A percentile compares a stretch with the other conserved stretches of the same genome.
Conservation (phyloP, 64 coral and sea anemone species). For the Cladopsammia gracilis region DNA sequence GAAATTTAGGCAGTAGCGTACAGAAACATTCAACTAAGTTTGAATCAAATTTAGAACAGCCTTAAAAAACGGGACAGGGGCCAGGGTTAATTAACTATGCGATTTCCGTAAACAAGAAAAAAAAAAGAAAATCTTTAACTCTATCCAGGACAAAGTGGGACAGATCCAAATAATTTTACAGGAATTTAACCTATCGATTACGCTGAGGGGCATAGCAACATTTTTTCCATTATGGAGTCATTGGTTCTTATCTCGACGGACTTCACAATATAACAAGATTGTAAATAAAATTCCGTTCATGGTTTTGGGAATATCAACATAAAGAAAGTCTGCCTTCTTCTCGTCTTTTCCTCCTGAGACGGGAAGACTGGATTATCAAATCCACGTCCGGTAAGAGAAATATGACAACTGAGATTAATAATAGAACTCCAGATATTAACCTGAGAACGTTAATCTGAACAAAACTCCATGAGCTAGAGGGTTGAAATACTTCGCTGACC, state of each 20-base stretch:
- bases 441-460: background rate
- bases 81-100: background rate
- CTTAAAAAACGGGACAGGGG: background rate
- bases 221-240: background rate
- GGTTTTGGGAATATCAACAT: constrained; percentile 30
- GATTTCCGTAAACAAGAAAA: background rate
- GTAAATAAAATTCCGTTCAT: constrained; percentile 48
- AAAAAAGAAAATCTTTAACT: constrained; percentile 1
- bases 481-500: background rate
- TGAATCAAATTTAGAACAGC: background rate
- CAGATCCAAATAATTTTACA: background rate
- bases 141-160: background rate
- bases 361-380: background rate
- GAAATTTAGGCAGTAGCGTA: background rate
- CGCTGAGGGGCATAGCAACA: background rate
- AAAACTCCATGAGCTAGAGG: background rate
- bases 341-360: background rate
- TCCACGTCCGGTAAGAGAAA: background rate
- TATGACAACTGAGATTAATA: background rate
- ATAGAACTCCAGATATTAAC: background rate
- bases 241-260: constrained; percentile 1
- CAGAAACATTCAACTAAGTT: background rate
- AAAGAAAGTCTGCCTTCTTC: background rate
- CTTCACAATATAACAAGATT: constrained; percentile 39
- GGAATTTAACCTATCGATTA: constrained; percentile 10